Base-by-base conservation (phyloP, 92 coral and sea anemone genomes). In the Palythoa grandiflora region DNA sequence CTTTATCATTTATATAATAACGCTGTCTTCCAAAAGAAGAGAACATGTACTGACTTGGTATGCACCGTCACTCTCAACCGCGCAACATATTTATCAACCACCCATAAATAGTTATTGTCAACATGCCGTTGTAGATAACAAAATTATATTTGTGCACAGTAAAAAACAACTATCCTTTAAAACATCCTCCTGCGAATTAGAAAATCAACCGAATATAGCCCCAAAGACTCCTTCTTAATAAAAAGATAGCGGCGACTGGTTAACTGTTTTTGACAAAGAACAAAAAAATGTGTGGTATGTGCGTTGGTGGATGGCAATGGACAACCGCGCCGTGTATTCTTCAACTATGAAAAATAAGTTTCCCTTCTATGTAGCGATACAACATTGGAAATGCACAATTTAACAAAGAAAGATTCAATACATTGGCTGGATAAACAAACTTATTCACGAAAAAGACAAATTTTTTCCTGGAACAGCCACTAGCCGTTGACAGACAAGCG, bases 251-350 rank as follows among this genome's bases (percentile, higher is more conserved):
- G 59, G 44, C 86, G 55, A 48, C 75, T 79, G 86, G 61, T 50
- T 13, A 50, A 81, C 13, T 81, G 86, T 40, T 35, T 70, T 81
- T 66, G 75, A 81, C 37, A 81, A 81, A 81, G 51, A 20, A 40
- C 44, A 47, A 50, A 81, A 79, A 81, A 44, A 63, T 68, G 65
- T 14, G 16, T 20, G 86, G 75, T 16, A 81, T 66, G 52, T 47
- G 86, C 14, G 35, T 71, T 40, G 60, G 65, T 35, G 36, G 47
- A 81, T 81, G 75, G 86, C 3, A 47, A 47, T 66, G 61, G 84
- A 15, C 73, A 21, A 47, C 48, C 59, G 21, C 20, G 66, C 76
- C 36, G 75, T 1, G 75, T 66, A 21, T 44, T 60, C 36, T 68
- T 14, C 55, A 38, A 48, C 76, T 44, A 17, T 51, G 47, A 81